Evolutionary conservation across 2,113 vertebrate genomes (phyloP), one percentile per base, ranked within the genome.

Genomic region (Osmerus eperlanus): DNA sequence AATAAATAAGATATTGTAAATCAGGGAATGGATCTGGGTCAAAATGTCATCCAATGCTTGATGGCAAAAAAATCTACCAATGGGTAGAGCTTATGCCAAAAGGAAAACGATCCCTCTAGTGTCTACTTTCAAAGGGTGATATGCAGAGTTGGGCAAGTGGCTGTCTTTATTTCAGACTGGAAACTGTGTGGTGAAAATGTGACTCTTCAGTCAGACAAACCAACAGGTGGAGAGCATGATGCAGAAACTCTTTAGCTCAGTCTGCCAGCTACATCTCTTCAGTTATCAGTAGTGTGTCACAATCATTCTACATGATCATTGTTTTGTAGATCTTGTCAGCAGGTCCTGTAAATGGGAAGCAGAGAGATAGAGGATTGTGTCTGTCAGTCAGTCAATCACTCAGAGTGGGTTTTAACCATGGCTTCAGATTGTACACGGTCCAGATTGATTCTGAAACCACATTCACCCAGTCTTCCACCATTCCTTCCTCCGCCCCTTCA

Each of bases 41-140:
- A 54, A 41, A 65, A 67, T 56, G 60, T 55, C 28, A 75, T 62
- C 32, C 47, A 25, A 28, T 28, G 62, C 6, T 82, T 86, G 78
- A 83, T 85, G 83, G 77, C 61, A 66, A 67, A 81, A 67, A 74
- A 32, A 55, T 59, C 72, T 60, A 74, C 73, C 9, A 2, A 64
- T 55, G 71, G 68, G 71, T 25, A 53, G n/a, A 25, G 29, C 72
- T 52, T 41, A 32, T 79, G 76, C 59, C 77, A 81, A 13, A 58
- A 59, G 54, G 29, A 4, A 28, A n/a, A 32, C 5, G 15, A 41
- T 66, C 55, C 25, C 13, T 3, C n/a, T 55, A 52, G 71, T 15
- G 53, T 59, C 59, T 19, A 56, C 63, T 62, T 14, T 51, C 56
- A 54, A 65, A 60, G 55, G 58, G 25, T 28, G 25, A 28, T 28